Conservation (phyloP, 1,140 invertebrate genomes). For the Drosophila tristis region DNA sequence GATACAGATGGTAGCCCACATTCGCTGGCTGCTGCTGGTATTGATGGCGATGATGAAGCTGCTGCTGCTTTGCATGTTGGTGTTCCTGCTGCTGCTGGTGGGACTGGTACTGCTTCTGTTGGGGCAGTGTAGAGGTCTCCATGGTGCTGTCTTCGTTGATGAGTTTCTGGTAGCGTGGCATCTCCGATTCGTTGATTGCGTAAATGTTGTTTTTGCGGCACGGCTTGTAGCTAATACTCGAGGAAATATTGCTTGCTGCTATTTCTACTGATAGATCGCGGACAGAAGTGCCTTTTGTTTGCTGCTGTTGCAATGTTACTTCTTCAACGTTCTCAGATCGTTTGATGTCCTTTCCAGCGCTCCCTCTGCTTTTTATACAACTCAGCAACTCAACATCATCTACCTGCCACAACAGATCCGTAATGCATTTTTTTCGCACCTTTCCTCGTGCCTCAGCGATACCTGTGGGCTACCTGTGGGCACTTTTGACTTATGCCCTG, state of each 20-base stretch:
- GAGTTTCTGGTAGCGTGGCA: constrained; percentile 57
- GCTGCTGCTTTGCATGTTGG: constrained; percentile 7
- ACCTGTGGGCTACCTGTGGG: constrained; percentile 40
- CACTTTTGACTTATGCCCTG: constrained; percentile 54
- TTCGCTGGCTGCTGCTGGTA: constrained; percentile 23
- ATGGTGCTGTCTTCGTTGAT: constrained; percentile 36
- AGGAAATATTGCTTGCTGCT: too few relatives aligned
- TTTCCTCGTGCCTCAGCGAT: neutral
- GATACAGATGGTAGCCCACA: constrained; percentile 68
- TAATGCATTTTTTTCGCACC: constrained; percentile 38
- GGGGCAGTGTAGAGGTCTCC: too few relatives aligned
- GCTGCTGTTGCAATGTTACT: constrained; percentile 37
- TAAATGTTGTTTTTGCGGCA: neutral
- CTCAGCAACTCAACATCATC: too few relatives aligned
- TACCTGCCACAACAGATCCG: neutral
- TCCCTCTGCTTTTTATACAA: constrained; percentile 43
- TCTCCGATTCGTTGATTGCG: constrained; percentile 1
- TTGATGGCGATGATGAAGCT: constrained; percentile 15
- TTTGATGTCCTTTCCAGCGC: constrained; percentile 44
- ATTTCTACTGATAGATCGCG: too few relatives aligned
- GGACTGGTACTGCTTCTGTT: neutral
- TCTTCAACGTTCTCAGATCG: constrained; percentile 31
- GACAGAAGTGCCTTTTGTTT: too few relatives aligned
- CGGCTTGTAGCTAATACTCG: neutral
- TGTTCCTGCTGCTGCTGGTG: neutral